Percentiles rank a stretch among this genome's conserved stretches.
These are phyloP conservation scores for Baccha elongata DNA, from an alignment of 2,888 invertebrate genomes.

Conservation along the genomic window DNA sequence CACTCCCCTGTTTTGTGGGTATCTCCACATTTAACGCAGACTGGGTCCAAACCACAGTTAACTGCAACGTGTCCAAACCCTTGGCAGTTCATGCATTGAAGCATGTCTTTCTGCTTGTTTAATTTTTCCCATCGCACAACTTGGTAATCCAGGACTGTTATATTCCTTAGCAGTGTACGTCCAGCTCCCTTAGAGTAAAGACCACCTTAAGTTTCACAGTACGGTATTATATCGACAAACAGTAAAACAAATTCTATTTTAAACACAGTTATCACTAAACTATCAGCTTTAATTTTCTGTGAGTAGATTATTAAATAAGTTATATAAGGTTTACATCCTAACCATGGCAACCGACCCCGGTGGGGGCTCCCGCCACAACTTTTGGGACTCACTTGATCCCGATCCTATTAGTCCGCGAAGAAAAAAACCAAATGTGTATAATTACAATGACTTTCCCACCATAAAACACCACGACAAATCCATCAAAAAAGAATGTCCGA, in stretches of 20 bases:
- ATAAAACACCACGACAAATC: background rate
- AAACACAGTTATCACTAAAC: background rate
- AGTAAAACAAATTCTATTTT: background rate
- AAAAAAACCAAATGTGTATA: background rate
- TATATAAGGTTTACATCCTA: background rate
- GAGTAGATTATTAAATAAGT: slow-evolving; percentile 13
- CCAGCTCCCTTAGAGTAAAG: background rate
- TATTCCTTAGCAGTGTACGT: background rate
- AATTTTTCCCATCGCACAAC: no score
- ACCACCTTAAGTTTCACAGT: background rate
- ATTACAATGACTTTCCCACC: slow-evolving; percentile 1
- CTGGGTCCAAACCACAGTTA: no score
- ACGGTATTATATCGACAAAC: background rate
- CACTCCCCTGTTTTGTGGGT: no score
- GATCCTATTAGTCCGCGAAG: background rate
- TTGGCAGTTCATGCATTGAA: no score
- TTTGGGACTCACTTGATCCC: background rate
- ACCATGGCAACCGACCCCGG: slow-evolving; percentile 1
- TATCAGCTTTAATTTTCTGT: background rate
- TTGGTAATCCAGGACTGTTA: no score
- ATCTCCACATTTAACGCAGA: no score
- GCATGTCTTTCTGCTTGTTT: no score
- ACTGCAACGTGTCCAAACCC: no score
- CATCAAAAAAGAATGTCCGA: background rate
- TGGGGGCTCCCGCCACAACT: background rate